Conservation (phyloP, 2,888 invertebrate genomes). For the Agriotes lineatus region DNA sequence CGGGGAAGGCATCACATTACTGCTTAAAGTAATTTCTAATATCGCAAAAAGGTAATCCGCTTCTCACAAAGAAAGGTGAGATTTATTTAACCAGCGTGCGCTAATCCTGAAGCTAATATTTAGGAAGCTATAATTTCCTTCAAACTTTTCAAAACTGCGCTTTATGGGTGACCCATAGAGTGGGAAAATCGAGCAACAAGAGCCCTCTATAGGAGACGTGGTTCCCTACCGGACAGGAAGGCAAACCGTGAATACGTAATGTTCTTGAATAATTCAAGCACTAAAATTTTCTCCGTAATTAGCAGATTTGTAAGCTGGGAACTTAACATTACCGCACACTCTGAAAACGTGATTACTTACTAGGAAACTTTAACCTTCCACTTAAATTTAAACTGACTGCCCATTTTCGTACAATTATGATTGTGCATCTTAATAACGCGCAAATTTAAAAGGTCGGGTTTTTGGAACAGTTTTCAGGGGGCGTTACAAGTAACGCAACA, state of each 20-base stretch:
- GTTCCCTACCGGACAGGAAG: conserved; percentile 36
- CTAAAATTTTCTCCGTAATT: conserved; percentile 50
- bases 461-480: background rate
- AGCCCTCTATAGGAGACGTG: conserved; percentile 11
- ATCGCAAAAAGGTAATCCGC: too few relatives aligned
- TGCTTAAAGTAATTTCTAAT: too few relatives aligned
- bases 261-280: conserved; percentile 45
- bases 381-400: conserved; percentile 39
- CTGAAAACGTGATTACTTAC: conserved; percentile 49
- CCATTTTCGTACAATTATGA: conserved; percentile 32
- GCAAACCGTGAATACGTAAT: conserved; percentile 43
- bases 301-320: conserved; percentile 53
- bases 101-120: too few relatives aligned
- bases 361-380: conserved; percentile 45
- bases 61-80: too few relatives aligned
- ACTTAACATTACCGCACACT: conserved; percentile 39
- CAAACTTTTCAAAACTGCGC: background rate
- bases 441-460: background rate
- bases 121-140: too few relatives aligned
- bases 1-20: too few relatives aligned
- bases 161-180: background rate
- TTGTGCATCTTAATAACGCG: conserved; percentile 6
- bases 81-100: too few relatives aligned
- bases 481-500: conserved; percentile 1
- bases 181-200: conserved; percentile 14